Percentiles rank a stretch among this genome's conserved stretches.
Conservation (phyloP, 2,113 vertebrate genomes). For the Planiliza haematocheilus region DNA sequence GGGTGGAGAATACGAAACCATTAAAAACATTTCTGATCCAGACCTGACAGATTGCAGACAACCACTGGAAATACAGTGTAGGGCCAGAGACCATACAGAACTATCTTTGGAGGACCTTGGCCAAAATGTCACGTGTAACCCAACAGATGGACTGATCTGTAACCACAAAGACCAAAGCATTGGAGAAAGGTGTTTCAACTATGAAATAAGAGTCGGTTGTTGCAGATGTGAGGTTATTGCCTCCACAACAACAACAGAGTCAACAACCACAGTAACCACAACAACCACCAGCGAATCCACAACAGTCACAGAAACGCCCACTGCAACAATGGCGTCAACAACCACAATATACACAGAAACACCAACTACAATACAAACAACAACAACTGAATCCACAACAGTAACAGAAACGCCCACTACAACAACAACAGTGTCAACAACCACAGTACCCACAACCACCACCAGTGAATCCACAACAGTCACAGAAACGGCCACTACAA, state of each 20-base stretch:
- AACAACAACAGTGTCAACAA: background rate
- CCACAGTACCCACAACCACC: background rate
- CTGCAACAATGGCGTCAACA: background rate
- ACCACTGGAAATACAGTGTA: slow-evolving; percentile 50
- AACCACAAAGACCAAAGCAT: slow-evolving; percentile 53
- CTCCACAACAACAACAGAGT: background rate
- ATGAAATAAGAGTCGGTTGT: slow-evolving; percentile 63
- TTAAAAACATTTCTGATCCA: slow-evolving; percentile 10
- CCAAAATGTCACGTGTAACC: slow-evolving; percentile 23
- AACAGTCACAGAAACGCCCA: background rate
- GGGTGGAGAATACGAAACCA: slow-evolving; percentile 46
- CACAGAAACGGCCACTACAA: background rate
- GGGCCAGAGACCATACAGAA: background rate
- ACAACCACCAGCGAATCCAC: background rate
- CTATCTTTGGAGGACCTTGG: background rate
- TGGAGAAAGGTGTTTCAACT: slow-evolving; percentile 41
- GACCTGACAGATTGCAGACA: slow-evolving; percentile 23
- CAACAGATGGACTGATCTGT: slow-evolving; percentile 64
- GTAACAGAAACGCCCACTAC: background rate
- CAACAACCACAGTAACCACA: background rate
- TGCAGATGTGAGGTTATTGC: slow-evolving; percentile 32
- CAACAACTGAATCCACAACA: slow-evolving; percentile 7
- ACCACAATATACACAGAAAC: no score
- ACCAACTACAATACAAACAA: background rate
- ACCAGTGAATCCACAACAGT: background rate